Evolutionary conservation across 2,888 invertebrate genomes (phyloP), one percentile per base, ranked within the genome.

Genomic region (Plutella xylostella): DNA sequence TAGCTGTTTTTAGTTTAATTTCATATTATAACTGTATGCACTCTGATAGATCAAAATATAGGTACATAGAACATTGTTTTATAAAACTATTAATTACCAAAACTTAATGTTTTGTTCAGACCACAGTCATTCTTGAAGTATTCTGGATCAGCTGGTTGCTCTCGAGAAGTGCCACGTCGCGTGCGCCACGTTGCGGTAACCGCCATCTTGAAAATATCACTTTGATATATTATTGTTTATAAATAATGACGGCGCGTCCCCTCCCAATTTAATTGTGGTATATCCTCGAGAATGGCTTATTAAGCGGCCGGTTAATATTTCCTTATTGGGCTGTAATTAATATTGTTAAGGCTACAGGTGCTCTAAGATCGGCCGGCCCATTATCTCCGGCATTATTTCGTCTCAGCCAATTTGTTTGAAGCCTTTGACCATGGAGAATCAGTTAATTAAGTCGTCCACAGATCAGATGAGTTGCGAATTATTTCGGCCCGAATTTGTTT

Each of bases 201-300:
- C 77, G 66, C 74, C 83, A 82, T 83, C 79, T 82, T 82, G 80
- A 69, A 78, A 74, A 77, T 75, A 82, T 79, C 78, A 69, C 65
- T 68, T 74, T 83, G 82, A 83, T 82, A 83, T 83, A 83, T 82
- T 82, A 82, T 80, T 82, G 80, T 82, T 82, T 79, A 74, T 79
- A 79, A 82, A 78, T 80, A 79, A 82, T 79, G 75, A 69, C 72
- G 68, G 60, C 51, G 61, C 67, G 71, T 72, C 80, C n/a, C 80
- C 80, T 79, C 73, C 71, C 70, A 77, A 79, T 83, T 83, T 80
- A 79, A 80, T 79, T 79, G 82, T 73, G 79, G 82, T 63, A 68
- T 72, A 79, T 79, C 77, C 73, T 65, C 65, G 68, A 72, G 71
- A 72, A 72, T 68, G 73, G 80, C 79, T 82, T 83, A 83, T 82